These are phyloP conservation scores for Psilopsiagon aymara DNA, from an alignment of 2,113 vertebrate species.

Conservation along the genomic window DNA sequence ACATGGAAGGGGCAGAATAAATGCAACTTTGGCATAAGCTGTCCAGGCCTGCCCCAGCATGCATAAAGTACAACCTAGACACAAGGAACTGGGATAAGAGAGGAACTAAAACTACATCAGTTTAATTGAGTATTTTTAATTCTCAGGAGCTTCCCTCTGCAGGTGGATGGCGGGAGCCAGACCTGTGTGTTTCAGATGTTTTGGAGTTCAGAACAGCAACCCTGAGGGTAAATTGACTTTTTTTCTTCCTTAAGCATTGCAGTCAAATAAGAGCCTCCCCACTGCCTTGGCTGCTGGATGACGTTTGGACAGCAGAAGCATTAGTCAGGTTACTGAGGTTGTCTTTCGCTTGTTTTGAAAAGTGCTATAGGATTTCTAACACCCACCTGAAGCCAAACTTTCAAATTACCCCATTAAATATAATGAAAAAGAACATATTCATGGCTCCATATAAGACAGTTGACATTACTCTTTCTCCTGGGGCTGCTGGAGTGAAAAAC, in stretches of 20 bases:
- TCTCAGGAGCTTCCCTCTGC: constrained; percentile 50
- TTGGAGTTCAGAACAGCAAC: constrained; percentile 33
- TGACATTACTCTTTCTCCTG: constrained; percentile 48
- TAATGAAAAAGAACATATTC: constrained; percentile 40
- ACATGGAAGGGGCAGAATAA: constrained; percentile 26
- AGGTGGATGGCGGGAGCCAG: constrained; percentile 30
- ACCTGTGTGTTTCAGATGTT: constrained; percentile 36
- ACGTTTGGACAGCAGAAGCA: constrained; percentile 23
- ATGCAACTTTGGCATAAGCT: not conserved
- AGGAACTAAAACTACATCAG: constrained; percentile 35
- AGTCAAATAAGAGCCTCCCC: not conserved
- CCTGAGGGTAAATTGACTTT: constrained; percentile 21
- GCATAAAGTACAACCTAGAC: not conserved
- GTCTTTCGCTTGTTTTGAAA: constrained; percentile 59
- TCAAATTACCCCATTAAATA: constrained; percentile 50
- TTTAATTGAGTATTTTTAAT: not conserved
- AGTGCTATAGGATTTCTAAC: constrained; percentile 62
- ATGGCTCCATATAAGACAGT: constrained; percentile 20
- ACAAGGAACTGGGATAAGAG: not conserved
- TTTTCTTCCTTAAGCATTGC: not conserved
- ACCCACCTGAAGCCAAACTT: constrained; percentile 48
- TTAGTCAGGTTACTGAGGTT: constrained; percentile 53
- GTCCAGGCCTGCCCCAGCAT: constrained; percentile 1
- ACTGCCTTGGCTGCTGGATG: constrained; percentile 18
- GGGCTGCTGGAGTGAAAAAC: not conserved